A percentile compares a stretch with the other conserved stretches of the same genome.
These are phyloP conservation scores for Climacteris rufus DNA, from an alignment of 2,113 vertebrate genomes.

Conservation along the genomic window DNA sequence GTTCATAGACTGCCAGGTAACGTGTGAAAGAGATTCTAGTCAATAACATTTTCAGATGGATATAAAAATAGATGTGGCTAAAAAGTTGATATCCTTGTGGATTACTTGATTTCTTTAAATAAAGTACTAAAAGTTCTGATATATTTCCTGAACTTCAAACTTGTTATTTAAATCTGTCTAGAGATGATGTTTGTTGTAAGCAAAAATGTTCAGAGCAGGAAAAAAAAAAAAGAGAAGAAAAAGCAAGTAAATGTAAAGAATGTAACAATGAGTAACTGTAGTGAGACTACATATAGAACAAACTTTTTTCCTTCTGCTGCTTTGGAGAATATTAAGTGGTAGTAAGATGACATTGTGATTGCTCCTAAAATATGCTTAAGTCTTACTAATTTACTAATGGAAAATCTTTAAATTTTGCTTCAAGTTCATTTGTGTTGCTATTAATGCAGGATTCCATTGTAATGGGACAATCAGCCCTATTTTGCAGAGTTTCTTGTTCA, in stretches of 20 bases:
- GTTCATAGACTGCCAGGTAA: not conserved
- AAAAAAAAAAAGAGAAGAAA: not conserved
- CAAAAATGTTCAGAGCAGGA: fast-evolving
- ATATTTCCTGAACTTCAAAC: not conserved
- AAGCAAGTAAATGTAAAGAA: not conserved
- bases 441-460: not conserved
- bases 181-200: not conserved
- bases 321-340: not conserved
- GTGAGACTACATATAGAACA: not conserved
- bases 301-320: not conserved
- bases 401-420: not conserved
- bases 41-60: not conserved
- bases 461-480: not conserved
- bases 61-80: not conserved
- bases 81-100: not conserved
- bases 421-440: not conserved
- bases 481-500: not conserved
- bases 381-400: not conserved
- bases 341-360: not conserved
- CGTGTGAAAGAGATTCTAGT: not conserved
- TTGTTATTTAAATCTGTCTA: not conserved
- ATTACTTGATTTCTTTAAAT: not conserved
- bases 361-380: not conserved
- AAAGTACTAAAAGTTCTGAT: not conserved
- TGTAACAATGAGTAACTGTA: not conserved